Conservation (phyloP, 2,888 invertebrate species). For the Iphiclides podalirius region DNA sequence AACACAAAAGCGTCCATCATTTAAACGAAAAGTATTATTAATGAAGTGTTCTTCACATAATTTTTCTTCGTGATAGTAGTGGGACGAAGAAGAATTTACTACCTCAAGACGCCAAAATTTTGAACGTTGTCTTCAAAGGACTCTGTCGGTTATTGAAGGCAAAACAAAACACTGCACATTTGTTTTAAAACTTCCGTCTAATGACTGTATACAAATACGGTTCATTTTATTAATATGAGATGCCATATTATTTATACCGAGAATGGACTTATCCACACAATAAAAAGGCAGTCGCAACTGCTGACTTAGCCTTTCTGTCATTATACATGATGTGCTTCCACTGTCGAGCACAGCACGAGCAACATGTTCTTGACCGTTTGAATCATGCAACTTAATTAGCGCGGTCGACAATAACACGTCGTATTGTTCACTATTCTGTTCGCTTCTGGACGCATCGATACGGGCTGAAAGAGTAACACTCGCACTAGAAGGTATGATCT, state of each 20-base stretch:
- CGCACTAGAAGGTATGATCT: too few species aligned
- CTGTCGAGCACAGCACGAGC: background rate
- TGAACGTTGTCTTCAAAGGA: conserved; percentile 16
- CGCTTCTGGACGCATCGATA: too few species aligned
- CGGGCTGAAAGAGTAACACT: too few species aligned
- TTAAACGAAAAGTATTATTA: conserved; percentile 30
- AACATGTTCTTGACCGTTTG: background rate
- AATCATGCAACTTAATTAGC: background rate
- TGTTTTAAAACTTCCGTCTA: background rate
- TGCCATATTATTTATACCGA: too few species aligned
- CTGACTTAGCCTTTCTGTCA: conserved; percentile 8
- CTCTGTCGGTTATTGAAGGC: background rate
- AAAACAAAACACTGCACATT: background rate
- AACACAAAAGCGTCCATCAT: conserved; percentile 33
- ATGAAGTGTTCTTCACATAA: conserved; percentile 33
- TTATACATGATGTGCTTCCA: background rate
- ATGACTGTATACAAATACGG: background rate
- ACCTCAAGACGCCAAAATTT: conserved; percentile 28
- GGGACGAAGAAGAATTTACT: conserved; percentile 5
- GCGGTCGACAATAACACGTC: too few species aligned
- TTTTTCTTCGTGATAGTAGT: conserved; percentile 23
- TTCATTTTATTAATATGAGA: background rate
- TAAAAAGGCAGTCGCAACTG: background rate
- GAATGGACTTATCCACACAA: background rate
- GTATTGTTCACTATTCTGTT: too few species aligned